Conservation (phyloP, 2,113 vertebrate species). For the Ahaetulla prasina region DNA sequence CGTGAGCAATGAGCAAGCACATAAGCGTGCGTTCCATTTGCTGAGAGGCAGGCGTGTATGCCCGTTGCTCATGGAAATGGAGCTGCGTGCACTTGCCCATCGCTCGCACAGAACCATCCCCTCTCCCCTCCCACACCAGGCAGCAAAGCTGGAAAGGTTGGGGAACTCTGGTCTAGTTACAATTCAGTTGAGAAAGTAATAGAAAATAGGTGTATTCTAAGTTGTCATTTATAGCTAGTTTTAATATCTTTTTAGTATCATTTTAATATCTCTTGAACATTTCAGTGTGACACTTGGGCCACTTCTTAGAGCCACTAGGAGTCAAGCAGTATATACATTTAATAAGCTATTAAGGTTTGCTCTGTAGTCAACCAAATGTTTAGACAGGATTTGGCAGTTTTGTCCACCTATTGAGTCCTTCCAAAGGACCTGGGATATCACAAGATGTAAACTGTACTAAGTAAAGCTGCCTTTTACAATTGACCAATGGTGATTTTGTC, state of each 20-base stretch:
- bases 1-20: neutral
- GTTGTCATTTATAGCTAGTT: neutral
- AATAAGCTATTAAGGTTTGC: neutral
- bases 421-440: neutral
- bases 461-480: neutral
- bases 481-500: neutral
- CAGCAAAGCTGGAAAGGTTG: too few relatives aligned
- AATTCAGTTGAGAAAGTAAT: neutral
- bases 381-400: neutral
- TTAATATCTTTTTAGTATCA: neutral
- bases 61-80: too few relatives aligned
- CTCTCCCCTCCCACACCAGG: too few relatives aligned
- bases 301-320: neutral
- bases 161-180: neutral
- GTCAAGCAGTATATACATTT: neutral
- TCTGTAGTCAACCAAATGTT: neutral
- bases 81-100: too few relatives aligned
- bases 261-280: neutral
- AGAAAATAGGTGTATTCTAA: neutral
- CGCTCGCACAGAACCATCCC: too few relatives aligned
- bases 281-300: neutral
- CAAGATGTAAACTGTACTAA: neutral
- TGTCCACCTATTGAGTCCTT: neutral
- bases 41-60: neutral
- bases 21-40: neutral